Evolutionary conservation across 2,797 vertebrate genomes (phyloP).

Genomic region (Chiloscyllium punctatum): DNA sequence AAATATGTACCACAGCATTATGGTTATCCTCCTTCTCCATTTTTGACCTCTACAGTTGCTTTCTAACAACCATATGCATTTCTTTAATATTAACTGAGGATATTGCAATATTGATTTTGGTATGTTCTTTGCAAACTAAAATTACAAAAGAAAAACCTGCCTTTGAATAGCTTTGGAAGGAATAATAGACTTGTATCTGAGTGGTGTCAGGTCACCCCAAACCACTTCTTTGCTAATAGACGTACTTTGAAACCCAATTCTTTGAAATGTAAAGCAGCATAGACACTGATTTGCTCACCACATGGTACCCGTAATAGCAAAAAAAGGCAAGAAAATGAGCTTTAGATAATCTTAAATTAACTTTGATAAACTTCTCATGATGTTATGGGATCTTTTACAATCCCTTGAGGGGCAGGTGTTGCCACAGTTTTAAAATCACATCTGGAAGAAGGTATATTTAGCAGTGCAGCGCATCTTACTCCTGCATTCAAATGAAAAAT

Average conservation of each 20-base stretch:
- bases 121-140: not conserved
- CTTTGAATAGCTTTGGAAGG: not conserved
- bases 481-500: not conserved
- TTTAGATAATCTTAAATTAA: not conserved
- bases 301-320: not conserved
- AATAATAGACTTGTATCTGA: not conserved
- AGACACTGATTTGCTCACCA: not conserved
- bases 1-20: not conserved
- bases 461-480: not conserved
- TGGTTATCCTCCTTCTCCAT: not conserved
- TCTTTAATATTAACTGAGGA: not conserved
- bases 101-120: not conserved
- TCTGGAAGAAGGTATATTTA: not conserved
- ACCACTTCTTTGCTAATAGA: not conserved
- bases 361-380: not conserved
- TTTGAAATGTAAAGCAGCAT: not conserved
- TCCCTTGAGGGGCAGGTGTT: not conserved
- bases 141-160: not conserved
- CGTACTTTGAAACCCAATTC: not conserved
- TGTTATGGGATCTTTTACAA: not conserved
- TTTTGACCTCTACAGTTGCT: not conserved
- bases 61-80: not conserved
- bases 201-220: not conserved
- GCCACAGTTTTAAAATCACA: not conserved
- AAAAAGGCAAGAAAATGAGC: not conserved